Evolutionary conservation across 2,797 vertebrate genomes (phyloP).

Genomic region (Sebastes steindachneri): DNA sequence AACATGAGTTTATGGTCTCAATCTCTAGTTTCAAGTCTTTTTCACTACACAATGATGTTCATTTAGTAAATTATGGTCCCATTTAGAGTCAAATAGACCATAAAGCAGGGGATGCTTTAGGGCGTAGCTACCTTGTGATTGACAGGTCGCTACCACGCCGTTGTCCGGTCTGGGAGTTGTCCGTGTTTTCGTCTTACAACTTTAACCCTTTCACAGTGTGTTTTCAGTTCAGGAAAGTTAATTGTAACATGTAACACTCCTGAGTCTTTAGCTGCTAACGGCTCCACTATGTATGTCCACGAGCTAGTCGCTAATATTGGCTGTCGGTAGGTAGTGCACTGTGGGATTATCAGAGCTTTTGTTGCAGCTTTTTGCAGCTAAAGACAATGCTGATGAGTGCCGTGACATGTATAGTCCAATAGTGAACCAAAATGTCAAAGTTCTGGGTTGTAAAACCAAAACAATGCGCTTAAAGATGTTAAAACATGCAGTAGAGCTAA

Average conservation of each 20-base stretch:
- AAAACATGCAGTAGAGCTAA: not conserved
- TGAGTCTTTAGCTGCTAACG: constrained; percentile 4
- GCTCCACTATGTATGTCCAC: not conserved
- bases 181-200: too few relatives aligned
- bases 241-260: too few relatives aligned
- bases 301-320: not conserved
- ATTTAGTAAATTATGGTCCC: too few relatives aligned
- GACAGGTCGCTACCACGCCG: too few relatives aligned
- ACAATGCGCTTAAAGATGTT: not conserved
- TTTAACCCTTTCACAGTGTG: too few relatives aligned
- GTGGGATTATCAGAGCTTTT: not conserved
- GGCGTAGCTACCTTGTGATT: too few relatives aligned
- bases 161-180: too few relatives aligned
- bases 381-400: not conserved
- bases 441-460: not conserved
- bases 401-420: not conserved
- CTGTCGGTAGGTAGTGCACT: not conserved
- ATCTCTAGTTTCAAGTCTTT: too few relatives aligned
- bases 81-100: too few relatives aligned
- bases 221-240: too few relatives aligned
- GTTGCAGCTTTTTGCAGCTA: not conserved
- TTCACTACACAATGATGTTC: fast-evolving
- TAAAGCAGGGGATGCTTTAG: too few relatives aligned
- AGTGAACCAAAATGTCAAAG: not conserved
- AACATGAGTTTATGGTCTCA: too few relatives aligned